Base-by-base conservation (phyloP, 2,113 vertebrate genomes). In the Aspidoscelis tigris region DNA sequence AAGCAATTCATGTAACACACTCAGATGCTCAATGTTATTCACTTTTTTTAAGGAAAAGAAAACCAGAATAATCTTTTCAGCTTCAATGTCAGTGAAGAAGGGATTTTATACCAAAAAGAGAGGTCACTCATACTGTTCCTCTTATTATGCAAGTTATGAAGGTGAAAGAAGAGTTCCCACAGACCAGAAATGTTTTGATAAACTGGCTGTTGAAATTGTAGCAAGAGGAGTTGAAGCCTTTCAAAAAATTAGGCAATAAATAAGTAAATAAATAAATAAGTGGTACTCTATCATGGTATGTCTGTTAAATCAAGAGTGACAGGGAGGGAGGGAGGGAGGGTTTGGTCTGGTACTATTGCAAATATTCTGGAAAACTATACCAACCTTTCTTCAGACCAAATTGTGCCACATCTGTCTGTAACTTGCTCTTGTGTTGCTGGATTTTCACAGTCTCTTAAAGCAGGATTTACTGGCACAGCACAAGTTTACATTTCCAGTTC, bases 101-200 rank as follows among this genome's bases (percentile, higher is more conserved):
- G 41, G 1, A 0, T 44, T 87, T 78, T 41, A 53, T 47, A 84
- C 58, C 1, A 1, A 83, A 66, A 80, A 26, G 2, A 87, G 2
- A 87, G 61, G 66, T 82, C 79, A 82, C 79, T 82, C 84, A 26
- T 43, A 74, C 68, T 12, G 53, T 74, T 3, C 1, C 82, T 89
- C 47, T 80, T 74, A 64, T 22, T 87, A 85, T 82, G 21, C 75
- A 72, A 70, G 11, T 69, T 33, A 81, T 79, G 78, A 71, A 83
- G 71, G 24, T 73, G 65, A 76, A 88, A 90, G 61, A 84, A 73
- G 43, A 84, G n/a, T 70, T 43, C 71, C 72, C 79, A 64, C 66
- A 11, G 43, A 80, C 74, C 39, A 71, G 76, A 7, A n/a, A 2
- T n/a, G 18, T 11, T 88, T 65, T 43, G 82, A 81, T 80, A 88